phyloP scores from a whole-genome alignment of 92 coral and sea anemone genomes.

The Phenganax stokvisi region DNA sequence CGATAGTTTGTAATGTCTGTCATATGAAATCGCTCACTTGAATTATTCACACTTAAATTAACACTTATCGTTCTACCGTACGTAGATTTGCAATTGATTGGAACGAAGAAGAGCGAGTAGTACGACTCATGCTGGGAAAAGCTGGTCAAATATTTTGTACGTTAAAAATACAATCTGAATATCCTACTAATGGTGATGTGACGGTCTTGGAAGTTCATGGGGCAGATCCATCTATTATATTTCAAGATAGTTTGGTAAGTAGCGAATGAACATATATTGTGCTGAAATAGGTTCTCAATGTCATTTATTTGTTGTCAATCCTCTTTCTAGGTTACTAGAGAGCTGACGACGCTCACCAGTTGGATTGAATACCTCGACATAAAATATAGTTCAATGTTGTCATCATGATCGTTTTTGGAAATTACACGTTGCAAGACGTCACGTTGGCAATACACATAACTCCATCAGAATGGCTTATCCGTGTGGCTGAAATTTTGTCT shows the following conservation, averaged over 20 bases:
- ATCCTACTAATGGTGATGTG: constrained; percentile 40
- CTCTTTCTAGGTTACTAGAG: constrained; percentile 11
- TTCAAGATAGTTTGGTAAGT: constrained; percentile 23
- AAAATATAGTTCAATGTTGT: constrained; percentile 12
- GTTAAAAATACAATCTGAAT: constrained; percentile 47
- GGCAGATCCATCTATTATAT: constrained; percentile 20
- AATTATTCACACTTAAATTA: no score
- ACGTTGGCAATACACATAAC: not conserved
- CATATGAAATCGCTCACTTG: no score
- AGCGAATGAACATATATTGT: not conserved
- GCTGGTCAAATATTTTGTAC: constrained; percentile 89
- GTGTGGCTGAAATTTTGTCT: not conserved
- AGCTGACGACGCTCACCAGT: constrained; percentile 27
- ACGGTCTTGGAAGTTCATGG: constrained; percentile 35
- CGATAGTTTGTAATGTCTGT: no score
- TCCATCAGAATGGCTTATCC: not conserved
- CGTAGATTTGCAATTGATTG: constrained; percentile 83
- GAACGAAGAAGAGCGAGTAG: constrained; percentile 62
- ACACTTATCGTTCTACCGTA: not conserved
- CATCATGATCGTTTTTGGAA: not conserved
- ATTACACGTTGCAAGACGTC: not conserved
- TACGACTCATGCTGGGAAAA: constrained; percentile 87
- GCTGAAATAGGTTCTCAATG: not conserved
- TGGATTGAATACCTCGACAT: constrained; percentile 32
- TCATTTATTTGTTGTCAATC: not conserved